Percentiles rank a stretch among this genome's conserved stretches.
phyloP scores from a whole-genome alignment of 1,140 invertebrate species.

The Ganaspis sp. region DNA sequence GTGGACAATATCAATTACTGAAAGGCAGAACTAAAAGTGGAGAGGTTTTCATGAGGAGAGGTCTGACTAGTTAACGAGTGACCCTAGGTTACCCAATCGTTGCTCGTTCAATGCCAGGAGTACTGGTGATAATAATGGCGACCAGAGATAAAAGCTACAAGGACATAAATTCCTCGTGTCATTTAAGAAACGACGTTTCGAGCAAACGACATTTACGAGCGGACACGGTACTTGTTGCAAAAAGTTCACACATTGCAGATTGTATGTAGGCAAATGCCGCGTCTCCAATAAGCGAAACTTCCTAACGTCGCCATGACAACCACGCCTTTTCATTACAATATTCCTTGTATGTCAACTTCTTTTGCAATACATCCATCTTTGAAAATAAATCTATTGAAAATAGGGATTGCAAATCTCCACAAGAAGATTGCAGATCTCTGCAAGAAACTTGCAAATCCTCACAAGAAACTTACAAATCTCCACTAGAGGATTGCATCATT shows the following conservation, averaged over 20 bases:
- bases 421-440: neutral
- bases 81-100: slow-evolving; percentile 34
- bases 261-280: slow-evolving; percentile 37
- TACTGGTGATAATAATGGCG: slow-evolving; percentile 45
- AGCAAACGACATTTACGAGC: slow-evolving; percentile 57
- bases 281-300: slow-evolving; percentile 42
- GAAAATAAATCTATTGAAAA: neutral
- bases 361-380: slow-evolving; percentile 23
- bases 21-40: neutral
- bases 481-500: too few relatives aligned
- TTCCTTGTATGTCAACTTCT: neutral
- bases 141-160: slow-evolving; percentile 46
- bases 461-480: neutral
- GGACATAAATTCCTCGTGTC: slow-evolving; percentile 52
- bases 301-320: slow-evolving; percentile 42
- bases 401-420: slow-evolving; percentile 11
- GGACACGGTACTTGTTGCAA: slow-evolving; percentile 42
- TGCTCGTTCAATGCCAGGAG: slow-evolving; percentile 29
- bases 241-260: slow-evolving; percentile 13
- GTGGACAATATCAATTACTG: slow-evolving; percentile 17
- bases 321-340: slow-evolving; percentile 24
- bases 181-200: slow-evolving; percentile 49
- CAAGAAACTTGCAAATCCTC: too few relatives aligned
- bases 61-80: slow-evolving; percentile 31
- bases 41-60: neutral